Evolutionary conservation across 2,888 invertebrate species (phyloP).

Genomic region (Lamellibrachia columna): DNA sequence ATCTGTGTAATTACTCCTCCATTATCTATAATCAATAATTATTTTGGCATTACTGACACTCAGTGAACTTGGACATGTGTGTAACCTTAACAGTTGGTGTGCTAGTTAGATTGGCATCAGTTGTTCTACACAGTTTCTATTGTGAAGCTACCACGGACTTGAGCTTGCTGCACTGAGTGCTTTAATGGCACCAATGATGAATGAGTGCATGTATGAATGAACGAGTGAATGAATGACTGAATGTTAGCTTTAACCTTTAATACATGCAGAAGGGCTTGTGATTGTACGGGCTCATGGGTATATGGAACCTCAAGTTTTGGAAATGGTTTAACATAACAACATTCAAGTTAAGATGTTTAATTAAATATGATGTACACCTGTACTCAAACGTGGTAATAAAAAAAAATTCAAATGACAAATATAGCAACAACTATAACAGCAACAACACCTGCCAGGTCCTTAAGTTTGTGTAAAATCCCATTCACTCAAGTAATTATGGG

Average conservation of each 20-base stretch:
- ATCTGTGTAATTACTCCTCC: not conserved
- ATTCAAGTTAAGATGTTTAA: not conserved
- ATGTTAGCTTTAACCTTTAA: not conserved
- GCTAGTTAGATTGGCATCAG: not conserved
- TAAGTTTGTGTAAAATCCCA: not conserved
- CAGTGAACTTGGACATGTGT: not conserved
- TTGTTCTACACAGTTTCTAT: not conserved
- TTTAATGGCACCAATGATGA: not conserved
- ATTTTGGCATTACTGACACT: not conserved
- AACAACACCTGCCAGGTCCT: no score
- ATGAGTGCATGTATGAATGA: not conserved
- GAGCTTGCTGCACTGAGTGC: not conserved
- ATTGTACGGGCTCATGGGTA: not conserved
- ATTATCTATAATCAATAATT: slow-evolving; percentile 9
- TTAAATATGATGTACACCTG: not conserved
- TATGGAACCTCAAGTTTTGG: not conserved
- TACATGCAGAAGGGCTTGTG: not conserved
- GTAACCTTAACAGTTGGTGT: not conserved
- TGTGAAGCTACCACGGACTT: not conserved
- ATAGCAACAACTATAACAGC: no score
- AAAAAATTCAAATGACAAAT: no score
- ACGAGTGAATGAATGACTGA: not conserved
- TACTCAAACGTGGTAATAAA: no score
- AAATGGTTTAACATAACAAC: not conserved
- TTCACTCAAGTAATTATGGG: not conserved